Base-by-base conservation (phyloP, 2,888 invertebrate species). In the Eulithis testata region DNA sequence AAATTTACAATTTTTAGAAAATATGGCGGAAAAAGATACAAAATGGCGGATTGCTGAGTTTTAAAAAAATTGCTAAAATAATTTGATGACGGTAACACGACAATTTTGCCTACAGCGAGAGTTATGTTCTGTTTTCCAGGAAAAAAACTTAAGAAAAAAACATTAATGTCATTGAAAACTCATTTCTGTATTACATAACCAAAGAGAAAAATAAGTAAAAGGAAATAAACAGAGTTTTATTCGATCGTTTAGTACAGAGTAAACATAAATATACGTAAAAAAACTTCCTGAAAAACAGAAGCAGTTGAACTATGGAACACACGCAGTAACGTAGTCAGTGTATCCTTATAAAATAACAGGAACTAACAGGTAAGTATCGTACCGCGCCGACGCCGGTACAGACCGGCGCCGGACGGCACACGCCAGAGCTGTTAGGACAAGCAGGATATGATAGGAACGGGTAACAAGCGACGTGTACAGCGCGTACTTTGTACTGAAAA, bases 371-470 rank as follows among this genome's bases (percentile, higher is more conserved):
- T 63, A 11, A 65, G 60, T 62, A 63, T 7, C 36, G 52, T 12
- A 8, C 69, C 68, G 72, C 65, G 62, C 21, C 57, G 37, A 14
- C 66, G 66, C 71, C 68, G 71, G 59, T 63, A 71, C 66, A 67
- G 68, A 68, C 64, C 70, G 69, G 63, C 71, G 71, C 63, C 66
- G 70, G 54, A 66, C 65, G 65, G 52, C 55, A 65, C 67, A 56
- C 49, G 68, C 68, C 73, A 58, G 67, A 58, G 67, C 66, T 56
- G 64, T 57, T 60, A 65, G 49, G 47, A 52, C 63, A 51, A 54
- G 58, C 54, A 53, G 54, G 62, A 11, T 14, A 47, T 50, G 56
- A 47, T 47, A 1, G 44, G 8, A 44, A 47, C 5, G 56, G 51
- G 5, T 36, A 36, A 21, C 40, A 52, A 63, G 31, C 36, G 59